These are phyloP conservation scores for Antechinus flavipes DNA, from an alignment of 2,113 vertebrate species.

Conservation along the genomic window DNA sequence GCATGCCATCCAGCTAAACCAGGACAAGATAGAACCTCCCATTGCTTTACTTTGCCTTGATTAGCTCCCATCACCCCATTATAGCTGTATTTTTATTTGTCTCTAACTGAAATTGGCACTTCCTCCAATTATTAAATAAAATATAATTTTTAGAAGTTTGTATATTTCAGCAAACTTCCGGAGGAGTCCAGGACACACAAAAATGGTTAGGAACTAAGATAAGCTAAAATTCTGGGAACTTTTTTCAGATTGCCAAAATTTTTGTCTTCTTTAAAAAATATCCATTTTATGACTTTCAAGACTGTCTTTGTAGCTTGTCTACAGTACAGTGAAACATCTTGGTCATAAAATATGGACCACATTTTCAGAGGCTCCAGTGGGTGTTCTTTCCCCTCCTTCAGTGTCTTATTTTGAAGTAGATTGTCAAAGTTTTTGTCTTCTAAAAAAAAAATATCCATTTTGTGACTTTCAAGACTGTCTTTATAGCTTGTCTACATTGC, in stretches of 20 bases:
- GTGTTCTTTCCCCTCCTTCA: too few species aligned
- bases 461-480: too few species aligned
- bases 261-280: background rate
- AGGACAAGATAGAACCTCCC: background rate
- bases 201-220: background rate
- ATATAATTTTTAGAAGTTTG: background rate
- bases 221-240: background rate
- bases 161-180: background rate
- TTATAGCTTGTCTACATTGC: too few species aligned
- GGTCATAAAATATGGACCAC: too few species aligned
- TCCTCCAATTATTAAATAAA: background rate
- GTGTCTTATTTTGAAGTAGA: too few species aligned
- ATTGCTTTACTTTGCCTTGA: background rate
- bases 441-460: background rate
- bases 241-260: background rate
- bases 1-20: background rate
- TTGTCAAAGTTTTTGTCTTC: too few species aligned
- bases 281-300: too few species aligned
- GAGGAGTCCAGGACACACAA: background rate
- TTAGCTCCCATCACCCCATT: background rate
- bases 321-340: too few species aligned
- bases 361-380: too few species aligned
- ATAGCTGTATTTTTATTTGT: background rate
- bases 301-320: too few species aligned
- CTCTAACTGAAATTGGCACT: background rate